Evolutionary conservation across 2,797 vertebrate species (phyloP), one percentile per base, ranked within the genome.

Genomic region (Chaenodraco wilsoni): DNA sequence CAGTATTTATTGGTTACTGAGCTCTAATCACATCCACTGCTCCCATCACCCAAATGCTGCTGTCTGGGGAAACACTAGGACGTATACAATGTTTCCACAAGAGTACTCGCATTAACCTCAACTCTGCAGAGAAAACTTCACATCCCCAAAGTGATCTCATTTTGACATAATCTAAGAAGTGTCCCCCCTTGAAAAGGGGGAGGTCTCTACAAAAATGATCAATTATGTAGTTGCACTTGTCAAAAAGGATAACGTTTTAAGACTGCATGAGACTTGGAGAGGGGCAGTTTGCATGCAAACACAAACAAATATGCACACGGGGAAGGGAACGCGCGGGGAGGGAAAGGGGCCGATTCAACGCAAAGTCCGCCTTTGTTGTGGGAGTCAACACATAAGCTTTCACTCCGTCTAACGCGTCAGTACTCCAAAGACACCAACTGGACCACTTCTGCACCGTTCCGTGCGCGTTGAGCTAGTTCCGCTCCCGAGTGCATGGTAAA

Each of bases 351-450:
- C 33, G 48, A 23, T 61, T 65, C 19, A 66, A 55, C 12, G 51
- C 57, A 50, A 14, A 63, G 33, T 27, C 40, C 14, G 61, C 21
- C 46, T 62, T 75, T 74, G 51, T 80, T 77, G 23, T 23, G 40
- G 23, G 67, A 82, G 41, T 82, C 71, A 85, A 69, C 72, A 76
- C 67, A 66, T 82, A 70, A 62, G 67, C 76, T 89, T 85, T 75
- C 72, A 73, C 78, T 70, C 17, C 68, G 65, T 45, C 75, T 54
- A 69, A 60, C 72, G 70, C 79, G 33, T 80, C 23, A 60, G 73
- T 64, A 72, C 68, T 69, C 62, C 54, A 62, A 44, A 73, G 43
- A 56, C 21, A 66, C 60, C 62, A 61, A 4, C 4, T 37, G 49
- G 63, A n/a, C 31, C 81, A 56, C 68, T 51, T 69, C 55, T 60